phyloP scores from a whole-genome alignment of 2,797 vertebrate genomes.

The Pyrocephalus nanus region DNA sequence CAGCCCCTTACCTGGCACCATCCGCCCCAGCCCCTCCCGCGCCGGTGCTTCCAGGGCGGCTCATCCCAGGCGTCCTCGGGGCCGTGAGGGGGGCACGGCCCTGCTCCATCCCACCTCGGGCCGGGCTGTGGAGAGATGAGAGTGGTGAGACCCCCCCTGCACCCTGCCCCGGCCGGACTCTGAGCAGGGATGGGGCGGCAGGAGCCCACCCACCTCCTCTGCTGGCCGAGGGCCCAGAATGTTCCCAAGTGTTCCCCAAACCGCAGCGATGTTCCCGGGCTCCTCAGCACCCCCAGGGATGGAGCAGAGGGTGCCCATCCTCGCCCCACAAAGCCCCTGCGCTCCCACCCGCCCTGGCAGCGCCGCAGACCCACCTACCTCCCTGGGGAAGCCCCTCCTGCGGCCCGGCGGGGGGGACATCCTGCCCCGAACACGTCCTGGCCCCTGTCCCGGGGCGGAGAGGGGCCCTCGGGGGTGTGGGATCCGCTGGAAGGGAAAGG shows the following conservation, averaged over 20 bases:
- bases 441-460: background rate
- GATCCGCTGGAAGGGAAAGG: background rate
- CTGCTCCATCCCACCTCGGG: rapidly evolving
- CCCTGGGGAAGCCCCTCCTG: background rate
- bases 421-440: background rate
- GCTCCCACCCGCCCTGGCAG: rapidly evolving
- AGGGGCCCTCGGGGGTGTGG: background rate
- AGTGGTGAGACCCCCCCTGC: background rate
- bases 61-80: rapidly evolving
- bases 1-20: background rate
- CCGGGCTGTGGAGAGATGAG: rapidly evolving
- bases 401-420: background rate
- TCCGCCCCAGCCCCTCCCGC: background rate
- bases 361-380: background rate
- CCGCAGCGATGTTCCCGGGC: rapidly evolving
- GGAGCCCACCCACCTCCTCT: rapidly evolving
- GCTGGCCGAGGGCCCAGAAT: rapidly evolving
- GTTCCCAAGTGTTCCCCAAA: background rate
- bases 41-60: background rate
- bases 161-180: background rate
- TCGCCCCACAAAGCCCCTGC: rapidly evolving
- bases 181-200: background rate
- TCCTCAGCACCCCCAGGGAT: rapidly evolving
- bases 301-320: rapidly evolving
- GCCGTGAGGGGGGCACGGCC: rapidly evolving